A percentile compares a stretch with the other conserved stretches of the same genome.
phyloP scores from a whole-genome alignment of 2,113 vertebrate species.

The Saguinus midas region DNA sequence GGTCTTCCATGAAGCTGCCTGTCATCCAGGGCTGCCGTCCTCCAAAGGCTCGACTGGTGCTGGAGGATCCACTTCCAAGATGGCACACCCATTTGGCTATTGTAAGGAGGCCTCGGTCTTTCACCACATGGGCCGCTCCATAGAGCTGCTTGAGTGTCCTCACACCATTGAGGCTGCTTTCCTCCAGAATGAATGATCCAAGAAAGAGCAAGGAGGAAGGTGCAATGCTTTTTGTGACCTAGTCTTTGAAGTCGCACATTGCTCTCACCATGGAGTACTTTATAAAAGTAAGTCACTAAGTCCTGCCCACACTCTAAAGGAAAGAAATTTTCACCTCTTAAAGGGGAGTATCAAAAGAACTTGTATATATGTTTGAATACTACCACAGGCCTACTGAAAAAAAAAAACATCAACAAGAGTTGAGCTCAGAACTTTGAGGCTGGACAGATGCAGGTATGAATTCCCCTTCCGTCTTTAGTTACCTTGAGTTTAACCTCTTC shows the following conservation, averaged over 20 bases:
- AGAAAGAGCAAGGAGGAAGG: not conserved
- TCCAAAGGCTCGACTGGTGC: not conserved
- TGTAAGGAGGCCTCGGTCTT: not conserved
- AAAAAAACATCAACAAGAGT: not conserved
- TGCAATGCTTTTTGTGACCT: too few relatives aligned
- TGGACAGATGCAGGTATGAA: not conserved
- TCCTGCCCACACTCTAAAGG: too few relatives aligned
- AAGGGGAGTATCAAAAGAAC: not conserved
- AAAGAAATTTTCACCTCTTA: not conserved
- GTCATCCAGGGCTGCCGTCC: rapidly evolving
- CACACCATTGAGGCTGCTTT: not conserved
- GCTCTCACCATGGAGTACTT: rapidly evolving
- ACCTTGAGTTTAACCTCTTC: not conserved
- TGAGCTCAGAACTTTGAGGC: not conserved
- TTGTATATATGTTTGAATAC: not conserved
- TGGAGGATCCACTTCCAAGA: not conserved
- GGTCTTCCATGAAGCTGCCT: not conserved
- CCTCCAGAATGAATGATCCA: not conserved
- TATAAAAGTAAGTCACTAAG: not conserved
- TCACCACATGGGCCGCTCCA: not conserved
- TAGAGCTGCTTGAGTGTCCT: not conserved
- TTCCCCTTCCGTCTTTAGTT: too few relatives aligned
- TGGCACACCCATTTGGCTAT: rapidly evolving
- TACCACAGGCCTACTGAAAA: not conserved
- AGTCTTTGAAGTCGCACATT: not conserved